Evolutionary conservation across 2,797 vertebrate species (phyloP), one percentile per base, ranked within the genome.

Genomic region (Takifugu rubripes): DNA sequence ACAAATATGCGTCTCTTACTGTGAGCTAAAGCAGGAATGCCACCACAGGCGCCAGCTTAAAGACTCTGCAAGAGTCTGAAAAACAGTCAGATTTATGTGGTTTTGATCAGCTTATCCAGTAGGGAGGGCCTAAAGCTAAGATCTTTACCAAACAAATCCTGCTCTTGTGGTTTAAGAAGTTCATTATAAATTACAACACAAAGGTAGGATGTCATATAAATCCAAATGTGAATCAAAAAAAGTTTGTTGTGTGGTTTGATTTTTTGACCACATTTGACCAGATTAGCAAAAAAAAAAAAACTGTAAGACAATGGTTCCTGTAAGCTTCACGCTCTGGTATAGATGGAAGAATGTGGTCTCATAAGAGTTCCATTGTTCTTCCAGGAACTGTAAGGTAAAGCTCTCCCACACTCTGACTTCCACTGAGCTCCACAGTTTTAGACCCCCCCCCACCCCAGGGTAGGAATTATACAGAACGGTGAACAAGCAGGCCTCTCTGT

Each of bases 291-390:
- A 21, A 10, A 40, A 14, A 33, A 33, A 40, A 40, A 14, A 11
- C 36, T 3, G 36, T 40, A 12, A 40, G 36, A 40, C 12, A 40
- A 40, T 36, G 33, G 10, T 31, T 33, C 52, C 46, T 69, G 55
- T 62, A 61, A 7, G 64, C 42, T 67, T 74, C 42, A 49, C 64
- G 33, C 52, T 59, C 56, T 43, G 45, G 55, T 70, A 72, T 61
- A 60, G 54, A 59, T 72, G 58, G 64, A 79, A 74, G 72, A 62
- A 72, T 76, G 82, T 40, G 26, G 59, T 52, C 63, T 44, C 77
- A 78, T 78, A 83, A 83, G 50, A 80, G 70, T 53, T 74, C 68
- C 52, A 77, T 81, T 88, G 69, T 85, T 84, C 75, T 51, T 36
- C 24, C 55, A 63, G 57, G 56, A 75, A 47, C 68, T 72, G 64